Percentiles rank a stretch among this genome's conserved stretches.
These are phyloP conservation scores for Phataginus tricuspis DNA, from an alignment of 2,797 vertebrate genomes.

Conservation along the genomic window DNA sequence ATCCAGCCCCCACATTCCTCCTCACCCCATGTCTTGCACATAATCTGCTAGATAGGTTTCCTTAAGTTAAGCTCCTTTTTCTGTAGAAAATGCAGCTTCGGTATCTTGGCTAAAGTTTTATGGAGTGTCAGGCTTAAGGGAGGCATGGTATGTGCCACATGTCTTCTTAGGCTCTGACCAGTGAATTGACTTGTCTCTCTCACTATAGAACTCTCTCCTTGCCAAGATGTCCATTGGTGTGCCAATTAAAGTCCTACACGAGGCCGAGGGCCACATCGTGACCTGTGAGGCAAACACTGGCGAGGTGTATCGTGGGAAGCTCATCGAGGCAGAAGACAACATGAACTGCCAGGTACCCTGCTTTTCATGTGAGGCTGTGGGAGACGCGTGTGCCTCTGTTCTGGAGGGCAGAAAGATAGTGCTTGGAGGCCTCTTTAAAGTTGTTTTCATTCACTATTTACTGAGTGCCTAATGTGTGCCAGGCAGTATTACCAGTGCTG, in stretches of 20 bases:
- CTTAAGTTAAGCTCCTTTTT: not conserved
- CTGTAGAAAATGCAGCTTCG: not conserved
- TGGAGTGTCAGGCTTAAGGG: not conserved
- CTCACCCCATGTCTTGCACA: not conserved
- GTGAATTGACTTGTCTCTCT: not conserved
- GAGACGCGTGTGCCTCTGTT: fast-evolving
- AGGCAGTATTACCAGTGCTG: not conserved
- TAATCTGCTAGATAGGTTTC: not conserved
- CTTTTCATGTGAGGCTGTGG: fast-evolving
- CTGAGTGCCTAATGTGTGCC: not conserved
- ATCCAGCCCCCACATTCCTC: not conserved
- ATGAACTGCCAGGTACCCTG: constrained; percentile 97
- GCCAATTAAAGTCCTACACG: constrained; percentile 98
- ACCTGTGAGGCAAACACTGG: constrained; percentile 99
- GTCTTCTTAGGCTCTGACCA: not conserved
- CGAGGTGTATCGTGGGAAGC: constrained; percentile 97
- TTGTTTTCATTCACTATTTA: not conserved
- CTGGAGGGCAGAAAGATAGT: not conserved
- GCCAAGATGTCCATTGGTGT: constrained; percentile 96
- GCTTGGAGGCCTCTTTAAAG: not conserved
- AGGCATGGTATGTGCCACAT: not conserved
- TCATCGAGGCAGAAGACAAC: constrained; percentile 98
- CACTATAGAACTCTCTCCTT: not conserved
- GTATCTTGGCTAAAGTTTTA: not conserved
- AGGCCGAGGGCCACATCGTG: constrained; percentile 98